phyloP scores from a whole-genome alignment of 2,113 vertebrate species.

The Limanda limanda region DNA sequence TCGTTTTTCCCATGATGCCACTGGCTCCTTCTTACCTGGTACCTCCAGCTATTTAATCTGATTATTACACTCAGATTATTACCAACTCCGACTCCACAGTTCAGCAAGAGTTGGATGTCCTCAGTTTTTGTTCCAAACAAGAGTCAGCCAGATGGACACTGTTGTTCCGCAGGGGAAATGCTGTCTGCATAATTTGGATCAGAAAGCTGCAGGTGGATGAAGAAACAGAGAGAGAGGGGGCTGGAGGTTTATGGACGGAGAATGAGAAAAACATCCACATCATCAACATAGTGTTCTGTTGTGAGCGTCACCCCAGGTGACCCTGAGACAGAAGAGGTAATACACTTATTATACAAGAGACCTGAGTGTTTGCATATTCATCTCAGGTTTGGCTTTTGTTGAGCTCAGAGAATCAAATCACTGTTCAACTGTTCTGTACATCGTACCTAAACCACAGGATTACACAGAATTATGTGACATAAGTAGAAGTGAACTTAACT shows the following conservation, averaged over 20 bases:
- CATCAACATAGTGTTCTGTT: conserved; percentile 21
- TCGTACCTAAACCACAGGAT: conserved; percentile 2
- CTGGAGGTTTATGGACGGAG: conserved; percentile 19
- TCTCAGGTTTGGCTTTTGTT: no score
- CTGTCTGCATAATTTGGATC: conserved; percentile 72
- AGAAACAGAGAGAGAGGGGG: not conserved
- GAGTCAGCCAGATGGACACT: conserved; percentile 43
- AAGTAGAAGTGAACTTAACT: not conserved
- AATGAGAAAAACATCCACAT: conserved; percentile 65
- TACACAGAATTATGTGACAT: not conserved
- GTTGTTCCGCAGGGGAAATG: conserved; percentile 47
- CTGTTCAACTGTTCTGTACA: not conserved
- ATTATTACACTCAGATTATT: conserved; percentile 12
- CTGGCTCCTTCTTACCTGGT: conserved; percentile 12
- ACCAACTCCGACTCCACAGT: not conserved
- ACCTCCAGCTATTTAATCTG: not conserved
- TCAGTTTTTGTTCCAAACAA: conserved; percentile 30
- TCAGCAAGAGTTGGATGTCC: conserved; percentile 1
- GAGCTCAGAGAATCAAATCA: not conserved
- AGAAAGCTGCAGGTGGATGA: conserved; percentile 32
- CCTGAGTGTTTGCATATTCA: not conserved
- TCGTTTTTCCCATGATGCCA: conserved; percentile 56
- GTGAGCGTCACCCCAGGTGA: conserved; percentile 27
- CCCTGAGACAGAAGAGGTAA: not conserved
- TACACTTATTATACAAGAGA: not conserved